Conservation (phyloP, 2,888 invertebrate species). For the Tenthredo scrophulariae region DNA sequence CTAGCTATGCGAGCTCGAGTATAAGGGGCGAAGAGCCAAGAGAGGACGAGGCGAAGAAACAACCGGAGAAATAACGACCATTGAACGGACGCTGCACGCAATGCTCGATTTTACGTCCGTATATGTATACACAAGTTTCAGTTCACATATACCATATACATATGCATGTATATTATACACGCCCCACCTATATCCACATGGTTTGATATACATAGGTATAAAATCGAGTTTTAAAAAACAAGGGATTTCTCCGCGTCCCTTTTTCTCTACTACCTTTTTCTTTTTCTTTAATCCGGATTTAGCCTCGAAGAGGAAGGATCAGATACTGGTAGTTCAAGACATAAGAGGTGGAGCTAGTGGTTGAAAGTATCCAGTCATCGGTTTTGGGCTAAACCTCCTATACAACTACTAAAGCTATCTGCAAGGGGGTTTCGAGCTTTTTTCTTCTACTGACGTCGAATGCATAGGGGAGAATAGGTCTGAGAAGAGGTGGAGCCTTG, state of each 20-base stretch:
- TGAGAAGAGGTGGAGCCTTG: not conserved
- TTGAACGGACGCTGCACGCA: slow-evolving; percentile 38
- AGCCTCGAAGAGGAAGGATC: not conserved
- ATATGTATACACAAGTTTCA: not conserved
- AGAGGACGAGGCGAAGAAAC: not conserved
- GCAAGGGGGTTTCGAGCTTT: not conserved
- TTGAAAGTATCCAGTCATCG: not conserved
- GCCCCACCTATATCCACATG: not conserved
- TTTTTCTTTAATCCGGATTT: too few species aligned
- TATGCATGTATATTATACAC: not conserved
- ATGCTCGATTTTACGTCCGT: not conserved
- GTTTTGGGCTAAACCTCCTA: not conserved
- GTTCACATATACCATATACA: not conserved
- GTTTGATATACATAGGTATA: not conserved
- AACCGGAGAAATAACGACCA: slow-evolving; percentile 35
- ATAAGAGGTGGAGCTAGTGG: not conserved
- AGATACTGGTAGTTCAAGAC: not conserved
- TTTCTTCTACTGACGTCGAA: not conserved
- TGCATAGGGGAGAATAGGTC: not conserved
- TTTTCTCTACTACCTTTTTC: not conserved
- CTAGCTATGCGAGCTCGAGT: not conserved
- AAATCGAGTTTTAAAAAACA: not conserved
- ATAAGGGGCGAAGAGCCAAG: not conserved
- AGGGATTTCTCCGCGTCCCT: not conserved
- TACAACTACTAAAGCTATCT: not conserved